These are phyloP conservation scores for Diacarnus erythraeanus DNA, from an alignment of 37 sponge, comb jelly and placozoan species.

Conservation along the genomic window DNA sequence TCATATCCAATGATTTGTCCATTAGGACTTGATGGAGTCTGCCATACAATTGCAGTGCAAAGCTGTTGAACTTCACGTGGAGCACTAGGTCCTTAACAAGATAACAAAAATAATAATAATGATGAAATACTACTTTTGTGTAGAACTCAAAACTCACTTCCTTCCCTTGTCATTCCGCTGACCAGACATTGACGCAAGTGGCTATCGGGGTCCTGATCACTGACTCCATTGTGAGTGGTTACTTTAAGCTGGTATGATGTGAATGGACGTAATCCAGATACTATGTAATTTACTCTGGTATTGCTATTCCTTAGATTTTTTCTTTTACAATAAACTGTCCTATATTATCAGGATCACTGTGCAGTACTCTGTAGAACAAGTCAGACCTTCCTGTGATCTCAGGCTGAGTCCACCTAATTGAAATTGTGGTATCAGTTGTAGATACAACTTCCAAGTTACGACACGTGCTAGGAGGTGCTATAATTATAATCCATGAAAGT, in stretches of 20 bases:
- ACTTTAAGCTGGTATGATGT: background rate
- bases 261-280: conserved; percentile 10
- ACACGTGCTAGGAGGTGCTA: conserved; percentile 9
- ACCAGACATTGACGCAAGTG: background rate
- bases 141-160: background rate
- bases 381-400: background rate
- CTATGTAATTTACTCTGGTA: background rate
- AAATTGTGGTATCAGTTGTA: background rate
- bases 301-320: background rate
- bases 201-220: conserved; percentile 16
- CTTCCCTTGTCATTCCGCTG: background rate
- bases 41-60: conserved; percentile 33
- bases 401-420: background rate
- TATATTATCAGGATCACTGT: conserved; percentile 7
- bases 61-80: background rate
- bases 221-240: conserved; percentile 20
- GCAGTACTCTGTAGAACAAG: conserved; percentile 15
- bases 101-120: background rate
- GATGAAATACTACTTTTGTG: too few species aligned
- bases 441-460: background rate
- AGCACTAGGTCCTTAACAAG: background rate
- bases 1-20: conserved; percentile 47
- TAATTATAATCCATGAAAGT: too few species aligned
- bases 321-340: background rate
- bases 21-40: conserved; percentile 54